These are phyloP conservation scores for Drosophila quinaria DNA, from an alignment of 2,888 invertebrate genomes.

Conservation along the genomic window DNA sequence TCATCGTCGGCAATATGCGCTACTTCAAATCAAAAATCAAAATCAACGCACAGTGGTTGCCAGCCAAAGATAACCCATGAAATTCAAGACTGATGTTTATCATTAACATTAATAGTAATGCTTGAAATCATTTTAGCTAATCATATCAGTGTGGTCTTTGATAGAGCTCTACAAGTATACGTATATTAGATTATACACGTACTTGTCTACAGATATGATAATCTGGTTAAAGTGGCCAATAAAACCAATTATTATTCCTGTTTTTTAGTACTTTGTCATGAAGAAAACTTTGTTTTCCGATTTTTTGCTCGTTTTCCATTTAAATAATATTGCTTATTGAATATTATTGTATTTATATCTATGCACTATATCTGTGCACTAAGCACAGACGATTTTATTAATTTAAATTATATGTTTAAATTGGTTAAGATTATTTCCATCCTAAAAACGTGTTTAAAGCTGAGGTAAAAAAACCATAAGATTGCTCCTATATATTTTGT, in stretches of 20 bases:
- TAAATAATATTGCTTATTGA: too few species aligned
- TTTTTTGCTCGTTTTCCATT: too few species aligned
- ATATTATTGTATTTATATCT: too few species aligned
- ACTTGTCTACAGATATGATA: conserved; percentile 2
- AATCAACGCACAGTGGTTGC: conserved; percentile 28
- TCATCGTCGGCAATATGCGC: conserved; percentile 5
- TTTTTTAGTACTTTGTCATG: too few species aligned
- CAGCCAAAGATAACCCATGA: conserved; percentile 1
- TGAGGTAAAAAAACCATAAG: too few species aligned
- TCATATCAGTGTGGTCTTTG: conserved; percentile 8
- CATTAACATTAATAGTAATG: conserved; percentile 11
- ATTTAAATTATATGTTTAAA: too few species aligned
- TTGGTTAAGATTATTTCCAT: too few species aligned
- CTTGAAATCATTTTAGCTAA: conserved; percentile 1
- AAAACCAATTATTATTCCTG: background rate
- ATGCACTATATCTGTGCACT: too few species aligned
- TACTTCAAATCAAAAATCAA: conserved; percentile 24
- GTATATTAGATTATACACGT: conserved; percentile 14
- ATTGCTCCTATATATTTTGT: too few species aligned
- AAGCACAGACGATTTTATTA: too few species aligned
- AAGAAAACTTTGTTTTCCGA: too few species aligned
- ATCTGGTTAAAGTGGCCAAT: background rate
- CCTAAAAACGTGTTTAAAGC: too few species aligned
- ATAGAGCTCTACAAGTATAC: conserved; percentile 3
- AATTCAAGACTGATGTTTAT: conserved; percentile 5